Conservation (phyloP, 2,888 invertebrate species). For the Macaria liturata region DNA sequence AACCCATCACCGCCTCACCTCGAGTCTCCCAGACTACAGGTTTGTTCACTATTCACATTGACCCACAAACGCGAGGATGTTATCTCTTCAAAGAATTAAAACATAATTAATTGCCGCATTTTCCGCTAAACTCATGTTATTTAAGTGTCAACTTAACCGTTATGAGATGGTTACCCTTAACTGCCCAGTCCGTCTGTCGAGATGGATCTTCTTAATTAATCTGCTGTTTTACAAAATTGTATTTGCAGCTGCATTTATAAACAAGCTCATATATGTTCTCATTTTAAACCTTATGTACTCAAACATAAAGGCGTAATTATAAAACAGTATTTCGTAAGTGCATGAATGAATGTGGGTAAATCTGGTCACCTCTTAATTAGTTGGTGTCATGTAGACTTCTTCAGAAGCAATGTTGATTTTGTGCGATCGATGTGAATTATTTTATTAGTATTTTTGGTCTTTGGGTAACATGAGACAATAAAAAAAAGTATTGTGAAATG, state of each 20-base stretch:
- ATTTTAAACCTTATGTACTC: conserved; percentile 7
- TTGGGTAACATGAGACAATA: too few species aligned
- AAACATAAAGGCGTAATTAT: conserved; percentile 1
- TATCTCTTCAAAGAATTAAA: conserved; percentile 50
- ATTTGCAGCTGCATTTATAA: conserved; percentile 6
- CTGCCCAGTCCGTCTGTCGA: conserved; percentile 50
- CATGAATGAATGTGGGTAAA: neutral
- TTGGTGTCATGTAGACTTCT: conserved; percentile 19
- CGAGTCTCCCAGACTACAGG: neutral
- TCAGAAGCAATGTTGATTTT: conserved; percentile 20
- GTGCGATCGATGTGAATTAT: conserved; percentile 5
- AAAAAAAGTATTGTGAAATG: too few species aligned
- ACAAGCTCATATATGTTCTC: neutral
- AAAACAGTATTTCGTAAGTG: neutral
- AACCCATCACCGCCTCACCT: too few species aligned
- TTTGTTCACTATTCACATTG: conserved; percentile 28
- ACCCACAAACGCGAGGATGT: conserved; percentile 39
- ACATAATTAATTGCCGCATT: conserved; percentile 41
- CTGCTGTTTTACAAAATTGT: conserved; percentile 41
- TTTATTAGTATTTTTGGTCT: neutral
- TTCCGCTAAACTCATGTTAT: conserved; percentile 51
- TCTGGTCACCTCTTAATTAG: conserved; percentile 40
- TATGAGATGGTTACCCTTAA: conserved; percentile 39
- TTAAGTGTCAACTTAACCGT: conserved; percentile 57
- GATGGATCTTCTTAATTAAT: conserved; percentile 77